Conservation (phyloP, 2,113 vertebrate species). For the Sturnus vulgaris region DNA sequence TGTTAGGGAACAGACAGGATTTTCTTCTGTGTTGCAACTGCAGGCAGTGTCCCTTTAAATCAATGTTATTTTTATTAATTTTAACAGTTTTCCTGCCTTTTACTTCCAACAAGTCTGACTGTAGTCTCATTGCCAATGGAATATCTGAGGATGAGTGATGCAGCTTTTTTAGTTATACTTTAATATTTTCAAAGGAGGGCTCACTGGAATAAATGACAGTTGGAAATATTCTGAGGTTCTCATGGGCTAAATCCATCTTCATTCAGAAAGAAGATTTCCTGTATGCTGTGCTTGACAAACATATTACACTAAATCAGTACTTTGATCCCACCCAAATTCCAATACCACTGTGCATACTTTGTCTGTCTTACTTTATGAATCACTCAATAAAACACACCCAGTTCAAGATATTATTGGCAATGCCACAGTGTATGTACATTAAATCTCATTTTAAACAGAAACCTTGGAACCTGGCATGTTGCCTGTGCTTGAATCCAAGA, state of each 20-base stretch:
- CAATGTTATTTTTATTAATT: neutral
- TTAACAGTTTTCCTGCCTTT: neutral
- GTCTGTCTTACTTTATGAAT: constrained; percentile 51
- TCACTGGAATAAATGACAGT: constrained; percentile 3
- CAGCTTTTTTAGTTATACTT: neutral
- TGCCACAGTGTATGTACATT: neutral
- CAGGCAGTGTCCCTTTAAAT: neutral
- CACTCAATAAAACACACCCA: constrained; percentile 55
- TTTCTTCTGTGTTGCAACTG: neutral
- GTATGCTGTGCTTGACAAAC: neutral
- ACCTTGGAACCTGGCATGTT: neutral
- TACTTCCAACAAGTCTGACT: neutral
- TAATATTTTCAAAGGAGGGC: neutral
- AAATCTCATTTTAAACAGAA: constrained; percentile 36
- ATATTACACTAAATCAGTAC: constrained; percentile 18
- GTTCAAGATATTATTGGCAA: constrained; percentile 39
- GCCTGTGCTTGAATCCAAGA: neutral
- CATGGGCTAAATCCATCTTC: constrained; percentile 6
- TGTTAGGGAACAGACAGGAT: neutral
- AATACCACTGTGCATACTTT: constrained; percentile 42
- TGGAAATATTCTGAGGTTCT: constrained; percentile 7
- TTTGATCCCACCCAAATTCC: constrained; percentile 53
- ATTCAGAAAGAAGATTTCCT: constrained; percentile 36
- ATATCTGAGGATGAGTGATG: neutral
- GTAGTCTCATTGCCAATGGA: neutral